A percentile compares a stretch with the other conserved stretches of the same genome.
Conservation (phyloP, 2,113 vertebrate genomes). For the Castor canadensis region DNA sequence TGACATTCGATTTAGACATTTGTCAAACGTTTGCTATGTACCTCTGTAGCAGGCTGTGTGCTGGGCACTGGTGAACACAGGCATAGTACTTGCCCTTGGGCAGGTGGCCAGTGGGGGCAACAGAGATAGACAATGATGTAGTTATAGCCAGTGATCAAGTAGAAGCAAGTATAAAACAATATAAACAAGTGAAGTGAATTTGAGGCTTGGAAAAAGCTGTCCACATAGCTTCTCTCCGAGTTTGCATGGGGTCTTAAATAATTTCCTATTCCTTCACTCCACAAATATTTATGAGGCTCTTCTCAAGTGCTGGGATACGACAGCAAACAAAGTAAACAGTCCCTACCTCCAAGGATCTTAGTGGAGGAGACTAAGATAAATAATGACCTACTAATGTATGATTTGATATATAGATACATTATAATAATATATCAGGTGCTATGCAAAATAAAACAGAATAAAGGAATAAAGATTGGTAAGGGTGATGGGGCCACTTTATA, state of each 20-base stretch:
- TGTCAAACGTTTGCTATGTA: neutral
- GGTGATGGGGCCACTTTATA: neutral
- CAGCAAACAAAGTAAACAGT: conserved; percentile 23
- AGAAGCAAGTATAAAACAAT: neutral
- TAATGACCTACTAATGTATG: neutral
- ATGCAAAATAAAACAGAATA: neutral
- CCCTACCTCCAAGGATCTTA: conserved; percentile 3
- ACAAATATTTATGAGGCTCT: neutral
- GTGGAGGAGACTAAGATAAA: neutral
- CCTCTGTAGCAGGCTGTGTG: neutral
- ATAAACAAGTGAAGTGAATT: neutral
- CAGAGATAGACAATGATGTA: neutral
- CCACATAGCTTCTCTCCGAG: neutral
- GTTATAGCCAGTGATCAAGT: neutral
- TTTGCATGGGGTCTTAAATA: conserved; percentile 15
- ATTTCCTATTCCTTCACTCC: neutral
- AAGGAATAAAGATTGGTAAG: neutral
- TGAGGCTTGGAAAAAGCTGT: neutral
- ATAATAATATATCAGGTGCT: neutral
- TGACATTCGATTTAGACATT: neutral
- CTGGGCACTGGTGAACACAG: neutral
- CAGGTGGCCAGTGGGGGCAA: neutral
- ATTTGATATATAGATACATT: neutral
- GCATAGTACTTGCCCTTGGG: neutral
- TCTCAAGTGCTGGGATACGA: neutral